A percentile compares a stretch with the other conserved stretches of the same genome.
These are phyloP conservation scores for Chloroceryle aenea DNA, from an alignment of 2,113 vertebrate genomes.

Conservation along the genomic window DNA sequence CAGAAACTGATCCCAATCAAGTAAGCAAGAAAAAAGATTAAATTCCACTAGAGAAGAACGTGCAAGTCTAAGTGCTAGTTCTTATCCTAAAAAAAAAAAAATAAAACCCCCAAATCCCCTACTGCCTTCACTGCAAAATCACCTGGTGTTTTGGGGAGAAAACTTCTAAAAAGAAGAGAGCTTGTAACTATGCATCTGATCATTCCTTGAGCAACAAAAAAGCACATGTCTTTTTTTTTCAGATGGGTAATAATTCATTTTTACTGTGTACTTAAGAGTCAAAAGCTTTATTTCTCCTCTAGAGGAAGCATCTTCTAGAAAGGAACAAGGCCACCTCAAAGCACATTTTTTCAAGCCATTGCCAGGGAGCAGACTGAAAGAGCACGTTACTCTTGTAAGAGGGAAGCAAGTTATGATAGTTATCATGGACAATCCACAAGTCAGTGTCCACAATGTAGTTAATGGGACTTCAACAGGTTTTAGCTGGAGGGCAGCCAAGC, in stretches of 20 bases:
- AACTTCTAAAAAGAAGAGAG: not conserved
- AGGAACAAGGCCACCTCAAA: not conserved
- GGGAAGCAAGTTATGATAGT: not conserved
- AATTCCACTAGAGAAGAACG: not conserved
- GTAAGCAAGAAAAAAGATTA: not conserved
- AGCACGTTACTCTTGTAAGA: not conserved
- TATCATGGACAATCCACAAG: not conserved
- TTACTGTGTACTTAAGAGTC: not conserved
- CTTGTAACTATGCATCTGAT: not conserved
- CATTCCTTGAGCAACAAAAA: not conserved
- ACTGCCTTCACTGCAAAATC: not conserved
- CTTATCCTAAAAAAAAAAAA: not conserved
- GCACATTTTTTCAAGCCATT: not conserved
- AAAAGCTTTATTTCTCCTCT: not conserved
- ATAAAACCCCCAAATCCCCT: not conserved
- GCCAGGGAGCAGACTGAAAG: not conserved
- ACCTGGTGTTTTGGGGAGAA: not conserved
- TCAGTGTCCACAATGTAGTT: not conserved
- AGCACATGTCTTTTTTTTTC: not conserved
- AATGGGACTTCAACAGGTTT: conserved; percentile 11
- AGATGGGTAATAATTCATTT: not conserved
- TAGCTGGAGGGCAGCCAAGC: not conserved
- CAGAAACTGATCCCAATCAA: not conserved
- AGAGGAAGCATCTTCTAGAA: not conserved
- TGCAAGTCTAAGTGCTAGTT: not conserved